Base-by-base conservation (phyloP, 1,140 invertebrate species). In the Metopolophium dirhodum region DNA sequence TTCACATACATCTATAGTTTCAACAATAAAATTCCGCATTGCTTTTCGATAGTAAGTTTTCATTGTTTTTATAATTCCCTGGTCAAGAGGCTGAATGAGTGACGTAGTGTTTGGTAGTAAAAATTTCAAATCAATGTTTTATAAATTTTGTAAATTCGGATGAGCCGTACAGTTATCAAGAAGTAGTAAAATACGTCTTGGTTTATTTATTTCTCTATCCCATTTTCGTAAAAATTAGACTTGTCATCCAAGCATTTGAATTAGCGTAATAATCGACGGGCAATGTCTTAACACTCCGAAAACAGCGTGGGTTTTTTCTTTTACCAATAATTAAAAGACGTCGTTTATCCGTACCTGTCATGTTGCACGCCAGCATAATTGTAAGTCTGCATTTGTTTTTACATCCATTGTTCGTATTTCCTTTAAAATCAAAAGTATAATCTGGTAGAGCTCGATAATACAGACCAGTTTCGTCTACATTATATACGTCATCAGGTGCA, bases 171-270 rank as follows among this genome's bases (percentile, higher is more conserved):
- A 87, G 47, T 87, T 87, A 87, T 41, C 35, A 41, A 87, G 41
- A 45, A 47, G 41, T 88, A 88, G n/a, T 9, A 35, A 47, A 45
- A 88, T 47, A 82, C 77, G 35, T n/a, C n/a, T n/a, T n/a, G n/a
- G n/a, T n/a, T n/a, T n/a, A n/a, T n/a, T n/a, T n/a, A n/a, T n/a
- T n/a, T 82, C 77, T 47, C 45, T 49, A 22, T 88, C 45, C 87
- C 41, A 88, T n/a, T 35, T 49, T 49, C 30, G 26, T 54, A 45
- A 88, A 88, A 88, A 88, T 45, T 88, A 88, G 22, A 45, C 26
- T 49, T 49, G 45, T 88, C 87, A 88, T 88, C 87, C 87, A 88
- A 54, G 87, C 20, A 26, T 88, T 88, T 54, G 45, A 49, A 45
- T 88, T 88, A 54, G 45, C 14, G n/a, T 88, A 51, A 88, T 88